phyloP scores from a whole-genome alignment of 1,140 invertebrate species.

The Drosophila sturtevanti region DNA sequence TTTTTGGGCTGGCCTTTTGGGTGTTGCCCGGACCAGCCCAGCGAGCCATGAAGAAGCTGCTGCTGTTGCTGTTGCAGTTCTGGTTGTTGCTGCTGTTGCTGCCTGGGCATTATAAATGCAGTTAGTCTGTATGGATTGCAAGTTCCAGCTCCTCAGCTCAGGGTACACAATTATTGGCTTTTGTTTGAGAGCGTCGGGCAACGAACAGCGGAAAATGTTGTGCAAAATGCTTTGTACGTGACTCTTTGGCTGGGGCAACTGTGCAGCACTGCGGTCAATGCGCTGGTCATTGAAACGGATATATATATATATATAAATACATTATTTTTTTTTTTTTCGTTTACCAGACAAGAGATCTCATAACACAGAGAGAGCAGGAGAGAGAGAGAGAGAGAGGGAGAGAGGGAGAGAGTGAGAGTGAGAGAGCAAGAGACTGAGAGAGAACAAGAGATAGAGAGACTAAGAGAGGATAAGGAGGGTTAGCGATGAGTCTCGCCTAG shows the following conservation, averaged over 20 bases:
- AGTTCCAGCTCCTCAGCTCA: constrained; percentile 30
- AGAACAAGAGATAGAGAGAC: not conserved
- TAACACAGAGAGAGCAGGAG: constrained; percentile 1
- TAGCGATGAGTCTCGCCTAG: constrained; percentile 28
- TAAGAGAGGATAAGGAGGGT: constrained; percentile 1
- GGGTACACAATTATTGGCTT: constrained; percentile 69
- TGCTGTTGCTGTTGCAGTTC: constrained; percentile 39
- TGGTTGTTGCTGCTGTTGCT: constrained; percentile 18
- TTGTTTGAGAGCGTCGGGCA: constrained; percentile 45
- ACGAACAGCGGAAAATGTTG: constrained; percentile 66
- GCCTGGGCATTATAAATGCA: constrained; percentile 71
- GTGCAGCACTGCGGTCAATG: constrained; percentile 61
- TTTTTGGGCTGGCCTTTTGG: constrained; percentile 65
- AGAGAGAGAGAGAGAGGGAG: not conserved
- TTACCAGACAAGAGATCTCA: constrained; percentile 1
- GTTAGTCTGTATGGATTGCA: constrained; percentile 54
- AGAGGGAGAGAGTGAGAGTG: constrained; percentile 12
- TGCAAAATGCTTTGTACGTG: constrained; percentile 76
- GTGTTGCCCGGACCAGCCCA: constrained; percentile 70
- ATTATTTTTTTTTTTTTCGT: too few relatives aligned
- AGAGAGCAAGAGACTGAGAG: constrained; percentile 6
- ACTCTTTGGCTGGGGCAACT: constrained; percentile 35
- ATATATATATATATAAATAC: not conserved
- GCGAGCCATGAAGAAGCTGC: constrained; percentile 77
- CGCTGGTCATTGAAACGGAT: constrained; percentile 30